Conservation (phyloP, 2,113 vertebrate species). For the Aegypius monachus region DNA sequence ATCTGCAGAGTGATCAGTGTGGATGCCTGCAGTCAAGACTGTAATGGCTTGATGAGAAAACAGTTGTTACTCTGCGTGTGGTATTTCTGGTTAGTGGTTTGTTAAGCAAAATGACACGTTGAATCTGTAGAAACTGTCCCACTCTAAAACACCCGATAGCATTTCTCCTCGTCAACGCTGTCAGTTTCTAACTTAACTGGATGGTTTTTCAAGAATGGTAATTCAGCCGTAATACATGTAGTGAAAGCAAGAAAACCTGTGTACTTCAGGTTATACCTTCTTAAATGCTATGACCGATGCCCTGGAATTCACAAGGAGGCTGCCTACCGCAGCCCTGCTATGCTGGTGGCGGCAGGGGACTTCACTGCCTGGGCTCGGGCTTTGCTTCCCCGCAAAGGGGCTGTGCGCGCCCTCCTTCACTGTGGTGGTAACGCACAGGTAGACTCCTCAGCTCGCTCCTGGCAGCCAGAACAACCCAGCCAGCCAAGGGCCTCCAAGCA, state of each 20-base stretch:
- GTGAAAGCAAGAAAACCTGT: neutral
- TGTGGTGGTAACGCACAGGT: rapidly evolving
- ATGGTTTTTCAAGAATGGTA: neutral
- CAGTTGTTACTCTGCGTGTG: rapidly evolving
- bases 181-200: neutral
- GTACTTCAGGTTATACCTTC: too few species aligned
- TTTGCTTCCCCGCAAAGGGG: neutral
- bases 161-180: neutral
- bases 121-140: neutral
- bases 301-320: neutral
- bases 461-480: neutral
- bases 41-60: neutral
- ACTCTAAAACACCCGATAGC: neutral
- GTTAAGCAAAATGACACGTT: neutral
- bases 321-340: neutral
- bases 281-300: neutral
- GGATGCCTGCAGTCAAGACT: neutral
- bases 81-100: neutral
- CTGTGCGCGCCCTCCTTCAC: neutral
- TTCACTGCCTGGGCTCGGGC: neutral
- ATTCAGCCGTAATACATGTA: neutral
- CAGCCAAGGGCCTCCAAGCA: neutral
- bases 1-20: neutral
- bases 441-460: neutral
- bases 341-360: neutral